Percentiles rank a stretch among this genome's conserved stretches.
Conservation (phyloP, 2,797 vertebrate species). For the Danio tinwini region DNA sequence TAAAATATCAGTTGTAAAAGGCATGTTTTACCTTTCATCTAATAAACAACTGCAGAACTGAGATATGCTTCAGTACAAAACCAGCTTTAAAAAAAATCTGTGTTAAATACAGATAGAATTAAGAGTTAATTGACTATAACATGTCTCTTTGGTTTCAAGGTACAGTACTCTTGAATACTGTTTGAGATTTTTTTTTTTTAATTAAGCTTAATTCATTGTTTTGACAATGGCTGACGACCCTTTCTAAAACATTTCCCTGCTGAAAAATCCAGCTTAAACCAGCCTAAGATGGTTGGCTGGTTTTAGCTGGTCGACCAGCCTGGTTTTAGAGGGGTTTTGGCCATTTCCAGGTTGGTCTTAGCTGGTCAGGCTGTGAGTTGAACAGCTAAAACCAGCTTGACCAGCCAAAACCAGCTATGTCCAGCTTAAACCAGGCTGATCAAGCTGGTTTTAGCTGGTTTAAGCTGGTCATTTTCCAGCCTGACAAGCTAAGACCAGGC, state of each 20-base stretch:
- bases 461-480: no score
- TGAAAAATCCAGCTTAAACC: no score
- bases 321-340: no score
- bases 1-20: conserved; percentile 3
- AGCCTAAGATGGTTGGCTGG: no score
- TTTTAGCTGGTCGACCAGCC: no score
- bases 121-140: neutral
- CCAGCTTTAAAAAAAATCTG: neutral
- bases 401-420: no score
- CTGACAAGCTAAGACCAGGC: no score
- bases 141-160: neutral
- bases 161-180: neutral
- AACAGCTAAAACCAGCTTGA: no score
- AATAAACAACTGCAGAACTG: neutral
- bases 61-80: neutral
- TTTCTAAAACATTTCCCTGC: conserved; percentile 4
- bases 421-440: no score
- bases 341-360: no score
- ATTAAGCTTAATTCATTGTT: neutral
- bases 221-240: neutral
- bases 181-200: neutral
- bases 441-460: no score
- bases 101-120: neutral
- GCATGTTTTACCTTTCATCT: neutral
- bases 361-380: no score